A percentile compares a stretch with the other conserved stretches of the same genome.
Evolutionary conservation across 2,797 vertebrate species (phyloP).

Genomic region (Otus scops): DNA sequence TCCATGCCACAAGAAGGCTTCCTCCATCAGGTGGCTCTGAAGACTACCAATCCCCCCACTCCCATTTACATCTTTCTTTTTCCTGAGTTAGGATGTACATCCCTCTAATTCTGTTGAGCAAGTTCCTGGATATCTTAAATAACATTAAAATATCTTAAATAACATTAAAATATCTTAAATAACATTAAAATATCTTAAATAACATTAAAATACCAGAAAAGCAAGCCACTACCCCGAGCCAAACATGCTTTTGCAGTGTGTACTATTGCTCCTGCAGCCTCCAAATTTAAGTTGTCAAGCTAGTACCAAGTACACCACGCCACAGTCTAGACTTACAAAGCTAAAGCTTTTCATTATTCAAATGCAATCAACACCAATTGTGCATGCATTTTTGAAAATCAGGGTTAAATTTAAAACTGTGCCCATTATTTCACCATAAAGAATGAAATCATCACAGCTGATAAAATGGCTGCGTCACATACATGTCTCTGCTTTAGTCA

Average conservation of each 20-base stretch:
- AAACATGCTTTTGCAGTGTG: background rate
- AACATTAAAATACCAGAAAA: background rate
- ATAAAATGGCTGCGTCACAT: background rate
- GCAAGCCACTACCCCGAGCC: background rate
- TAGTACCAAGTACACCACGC: background rate
- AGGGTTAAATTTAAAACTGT: background rate
- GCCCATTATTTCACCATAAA: background rate
- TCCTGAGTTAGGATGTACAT: background rate
- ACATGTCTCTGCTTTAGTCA: background rate
- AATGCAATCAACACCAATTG: background rate
- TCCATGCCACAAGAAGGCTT: background rate
- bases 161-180: background rate
- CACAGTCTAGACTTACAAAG: background rate
- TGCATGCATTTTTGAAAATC: background rate
- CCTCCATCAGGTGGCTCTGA: fast-evolving
- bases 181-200: background rate
- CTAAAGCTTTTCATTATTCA: background rate
- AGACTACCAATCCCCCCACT: background rate
- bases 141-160: background rate
- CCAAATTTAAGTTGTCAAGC: background rate
- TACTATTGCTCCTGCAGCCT: background rate
- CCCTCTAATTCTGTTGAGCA: background rate
- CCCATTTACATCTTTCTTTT: background rate
- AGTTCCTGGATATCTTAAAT: background rate
- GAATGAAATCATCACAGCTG: background rate